These are phyloP conservation scores for Edolisoma coerulescens DNA, from an alignment of 2,113 vertebrate species.

Conservation along the genomic window DNA sequence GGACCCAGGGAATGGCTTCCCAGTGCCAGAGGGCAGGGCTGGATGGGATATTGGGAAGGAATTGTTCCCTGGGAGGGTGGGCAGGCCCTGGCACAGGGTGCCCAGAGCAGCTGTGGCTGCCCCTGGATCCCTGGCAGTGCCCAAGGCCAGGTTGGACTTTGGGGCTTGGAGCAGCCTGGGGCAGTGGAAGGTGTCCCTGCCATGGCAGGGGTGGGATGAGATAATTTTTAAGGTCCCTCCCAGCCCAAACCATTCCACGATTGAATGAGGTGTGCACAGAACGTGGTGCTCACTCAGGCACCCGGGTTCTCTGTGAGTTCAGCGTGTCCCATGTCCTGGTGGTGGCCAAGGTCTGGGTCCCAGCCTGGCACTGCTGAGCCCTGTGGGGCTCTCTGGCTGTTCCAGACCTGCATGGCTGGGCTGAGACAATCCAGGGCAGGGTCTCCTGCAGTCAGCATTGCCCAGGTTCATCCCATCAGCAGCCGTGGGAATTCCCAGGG, in stretches of 20 bases:
- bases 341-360: fast-evolving
- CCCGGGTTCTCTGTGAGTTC: fast-evolving
- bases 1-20: not conserved
- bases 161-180: not conserved
- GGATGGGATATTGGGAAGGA: not conserved
- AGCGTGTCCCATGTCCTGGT: fast-evolving
- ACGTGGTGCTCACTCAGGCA: fast-evolving
- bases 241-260: fast-evolving
- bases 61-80: not conserved
- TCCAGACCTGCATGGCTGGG: not conserved
- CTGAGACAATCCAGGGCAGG: not conserved
- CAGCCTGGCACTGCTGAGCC: not conserved
- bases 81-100: not conserved
- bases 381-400: fast-evolving
- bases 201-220: too few species aligned
- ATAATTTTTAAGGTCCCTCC: not conserved
- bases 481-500: not conserved
- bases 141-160: not conserved
- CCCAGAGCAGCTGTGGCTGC: not conserved
- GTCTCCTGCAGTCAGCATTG: not conserved
- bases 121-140: not conserved
- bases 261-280: fast-evolving
- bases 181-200: not conserved
- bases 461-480: not conserved
- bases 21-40: not conserved